Evolutionary conservation across 2,113 vertebrate genomes (phyloP).

Genomic region (Bos javanicus): DNA sequence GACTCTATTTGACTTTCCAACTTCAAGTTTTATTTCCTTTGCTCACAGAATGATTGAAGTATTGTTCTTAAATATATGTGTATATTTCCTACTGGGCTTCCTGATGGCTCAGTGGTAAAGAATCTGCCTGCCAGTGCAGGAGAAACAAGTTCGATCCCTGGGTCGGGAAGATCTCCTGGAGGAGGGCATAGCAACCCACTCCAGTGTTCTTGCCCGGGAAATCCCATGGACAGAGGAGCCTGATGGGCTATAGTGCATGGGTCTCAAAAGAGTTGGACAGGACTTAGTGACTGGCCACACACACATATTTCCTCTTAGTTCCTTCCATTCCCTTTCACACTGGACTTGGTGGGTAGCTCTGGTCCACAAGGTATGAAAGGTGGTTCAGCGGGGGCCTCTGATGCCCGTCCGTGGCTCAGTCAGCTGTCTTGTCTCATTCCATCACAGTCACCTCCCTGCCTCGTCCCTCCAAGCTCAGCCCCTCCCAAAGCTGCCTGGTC

Average conservation of each 20-base stretch:
- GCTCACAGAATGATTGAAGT: background rate
- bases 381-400: background rate
- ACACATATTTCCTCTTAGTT: background rate
- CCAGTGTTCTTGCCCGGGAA: background rate
- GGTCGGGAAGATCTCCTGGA: background rate
- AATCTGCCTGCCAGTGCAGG: background rate
- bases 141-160: background rate
- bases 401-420: fast-evolving
- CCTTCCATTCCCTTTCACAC: background rate
- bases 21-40: background rate
- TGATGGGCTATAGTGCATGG: background rate
- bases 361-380: background rate
- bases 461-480: background rate
- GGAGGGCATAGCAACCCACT: background rate
- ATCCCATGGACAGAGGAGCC: background rate
- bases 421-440: too few species aligned
- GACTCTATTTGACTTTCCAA: background rate
- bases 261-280: background rate
- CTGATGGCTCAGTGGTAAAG: background rate
- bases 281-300: fast-evolving
- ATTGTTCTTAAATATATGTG: background rate
- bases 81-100: background rate
- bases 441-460: too few species aligned
- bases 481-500: background rate
- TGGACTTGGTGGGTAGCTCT: background rate